Base-by-base conservation (phyloP, 2,797 vertebrate genomes). In the Enteromius anoplus region DNA sequence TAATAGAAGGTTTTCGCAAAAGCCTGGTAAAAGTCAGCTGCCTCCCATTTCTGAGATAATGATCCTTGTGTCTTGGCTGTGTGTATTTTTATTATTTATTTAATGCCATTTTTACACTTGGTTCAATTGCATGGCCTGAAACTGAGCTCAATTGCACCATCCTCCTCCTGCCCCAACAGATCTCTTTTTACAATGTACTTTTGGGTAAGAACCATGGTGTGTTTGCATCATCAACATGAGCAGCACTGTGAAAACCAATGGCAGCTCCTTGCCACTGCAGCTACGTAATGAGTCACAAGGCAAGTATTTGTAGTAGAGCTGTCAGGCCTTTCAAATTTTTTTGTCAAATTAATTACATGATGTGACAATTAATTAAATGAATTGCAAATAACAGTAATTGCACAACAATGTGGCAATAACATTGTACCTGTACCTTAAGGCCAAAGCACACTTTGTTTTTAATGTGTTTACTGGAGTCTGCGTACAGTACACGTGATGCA, bases 1-100 rank as follows among this genome's bases (percentile, higher is more conserved):
- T 60, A 64, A 81, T 47, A 62, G 53, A 5, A 42, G 37, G 15
- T 72, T 12, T 72, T 47, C n/a, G 3, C 26, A 60, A 55, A 72
- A 34, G 42, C 19, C 51, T 11, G 2, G 26, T 19, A 32, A 64
- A 58, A 79, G n/a, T 17, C 40, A 78, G 51, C 64, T 68, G 47
- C 62, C 77, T 51, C 77, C 77, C 68, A 49, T 47, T 79, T 40
- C 23, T 26, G 45, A 79, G 64, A 79, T 79, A 79, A 68, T 68
- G 64, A 53, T 53, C 64, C 62, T 6, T 15, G 45, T 3, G 62
- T 17, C 45, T 21, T 65, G 60, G 1, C 5, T 65, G 17, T 49
- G 42, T 65, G 40, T 47, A 7, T 65, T 42, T 62, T 9, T 45
- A 45, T 45, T 45, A 10, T 45, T 42, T 42, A 42, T 78, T 34